Base-by-base conservation (phyloP, 2,113 vertebrate genomes). In the Platanista minor region DNA sequence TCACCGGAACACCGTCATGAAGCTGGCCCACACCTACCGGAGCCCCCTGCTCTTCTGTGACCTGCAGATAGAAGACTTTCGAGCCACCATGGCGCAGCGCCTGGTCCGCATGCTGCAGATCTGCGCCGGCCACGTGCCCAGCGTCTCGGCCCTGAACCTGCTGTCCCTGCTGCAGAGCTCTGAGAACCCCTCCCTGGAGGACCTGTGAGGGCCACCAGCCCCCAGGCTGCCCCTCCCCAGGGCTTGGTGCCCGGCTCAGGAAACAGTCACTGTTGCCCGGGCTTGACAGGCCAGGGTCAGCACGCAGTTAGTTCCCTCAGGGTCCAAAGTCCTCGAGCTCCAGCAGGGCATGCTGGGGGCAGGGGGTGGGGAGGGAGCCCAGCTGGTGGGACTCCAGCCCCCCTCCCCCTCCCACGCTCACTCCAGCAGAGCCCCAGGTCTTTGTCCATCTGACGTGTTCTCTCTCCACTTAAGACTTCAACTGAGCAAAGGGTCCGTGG, bases 1-100 rank as follows among this genome's bases (percentile, higher is more conserved):
- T 27, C 98, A 99, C 1, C 98, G 15, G 8, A 97, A 66, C 80
- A 95, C 97, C 0, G 0, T 98, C 59, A 39, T 29, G 91, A 98
- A 96, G 84, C 93, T 99, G 97, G 98, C 98, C 92, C 97, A 97
- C 80, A 1, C 49, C 78, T 99, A 98, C 97, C 95, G 95, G 29
- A 99, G 99, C 82, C 98, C 99, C 39, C 82, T 99, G 87, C 59
- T 99, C 5, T 98, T 97, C 94, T 98, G 98, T 78, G 98, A 99
- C 91, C 94, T 99, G 93, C 97, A 99, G 99, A 66, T 98, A 61
- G 98, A 98, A 90, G 41, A 54, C 5, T 23, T 97, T 43, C 97
- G 97, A 36, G 52, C n/a, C 74, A 0, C 96, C 78, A 96, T 98
- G 21, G 99, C 98, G 1, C 98, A 97, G 87, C 98, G 98, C 61